phyloP scores from a whole-genome alignment of 2,888 invertebrate species.

The Euphydryas editha region DNA sequence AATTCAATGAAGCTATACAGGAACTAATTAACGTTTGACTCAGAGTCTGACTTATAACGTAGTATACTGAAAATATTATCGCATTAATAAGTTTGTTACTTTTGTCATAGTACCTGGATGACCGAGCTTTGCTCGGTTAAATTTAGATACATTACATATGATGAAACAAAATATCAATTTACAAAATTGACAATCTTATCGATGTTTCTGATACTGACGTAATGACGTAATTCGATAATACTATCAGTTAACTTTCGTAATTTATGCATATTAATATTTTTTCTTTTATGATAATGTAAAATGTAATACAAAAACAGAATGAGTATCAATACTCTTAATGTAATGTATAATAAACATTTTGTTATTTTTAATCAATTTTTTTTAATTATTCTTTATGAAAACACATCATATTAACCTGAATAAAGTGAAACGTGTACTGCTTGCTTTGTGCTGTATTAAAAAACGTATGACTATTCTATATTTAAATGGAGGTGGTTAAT shows the following conservation, averaged over 20 bases:
- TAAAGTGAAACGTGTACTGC: neutral
- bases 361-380: neutral
- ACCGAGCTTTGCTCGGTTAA: too few relatives aligned
- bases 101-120: too few relatives aligned
- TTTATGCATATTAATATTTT: neutral
- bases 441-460: neutral
- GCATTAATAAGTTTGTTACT: too few relatives aligned
- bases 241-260: neutral
- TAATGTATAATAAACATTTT: too few relatives aligned
- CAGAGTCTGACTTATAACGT: slow-evolving; percentile 1
- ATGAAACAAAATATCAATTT: too few relatives aligned
- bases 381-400: neutral
- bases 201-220: neutral
- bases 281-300: too few relatives aligned
- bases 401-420: slow-evolving; percentile 8
- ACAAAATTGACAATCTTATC: neutral
- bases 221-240: slow-evolving; percentile 1
- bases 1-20: neutral
- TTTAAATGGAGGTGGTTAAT: neutral
- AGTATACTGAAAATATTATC: neutral
- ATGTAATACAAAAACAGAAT: too few relatives aligned
- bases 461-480: neutral
- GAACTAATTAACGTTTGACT: neutral
- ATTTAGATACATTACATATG: too few relatives aligned
- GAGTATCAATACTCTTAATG: too few relatives aligned